Evolutionary conservation across 2,888 invertebrate species (phyloP), one percentile per base, ranked within the genome.

Genomic region (Rhagonycha fulva): DNA sequence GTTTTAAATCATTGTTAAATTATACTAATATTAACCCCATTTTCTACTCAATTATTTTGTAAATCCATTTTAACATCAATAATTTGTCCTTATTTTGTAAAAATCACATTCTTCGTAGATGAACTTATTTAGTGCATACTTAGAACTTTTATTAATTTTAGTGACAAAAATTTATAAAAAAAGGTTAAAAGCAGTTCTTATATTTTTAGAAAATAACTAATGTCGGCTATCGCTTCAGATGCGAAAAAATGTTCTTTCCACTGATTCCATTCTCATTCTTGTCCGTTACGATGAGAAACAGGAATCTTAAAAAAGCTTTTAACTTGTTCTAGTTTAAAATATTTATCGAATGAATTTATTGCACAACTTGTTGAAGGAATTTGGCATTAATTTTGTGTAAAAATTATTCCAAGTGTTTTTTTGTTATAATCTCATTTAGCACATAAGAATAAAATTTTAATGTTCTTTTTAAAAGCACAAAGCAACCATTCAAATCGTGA

Each of bases 401-500:
- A 32, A 32, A 32, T 32, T 32, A 32, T 4, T 1, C n/a, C 11
- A 32, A 47, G 47, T n/a, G 47, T 47, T 47, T 47, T 47, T 47
- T 47, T 7, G 2, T 47, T 66, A 19, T 66, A 72, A 71, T 74
- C 68, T 72, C 75, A 70, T 71, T 73, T 72, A 79, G 68, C 75
- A 76, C 68, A 63, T 71, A 73, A 61, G 72, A 47, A 47, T 47
- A 47, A 47, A 47, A 77, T 76, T 74, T 71, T 73, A 78, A 74
- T 78, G 74, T 75, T 74, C 72, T 71, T 73, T n/a, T 70, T 62
- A 78, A 78, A 70, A 66, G 73, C 75, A 69, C 71, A 76, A 78
- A 71, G 78, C 72, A 75, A 74, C 72, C 73, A 78, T 80, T 79
- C 79, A 79, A 80, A 75, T 80, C 80, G 80, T 80, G 80, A 80